Conservation (phyloP, 2,888 invertebrate species). For the Blastobasis adustella region DNA sequence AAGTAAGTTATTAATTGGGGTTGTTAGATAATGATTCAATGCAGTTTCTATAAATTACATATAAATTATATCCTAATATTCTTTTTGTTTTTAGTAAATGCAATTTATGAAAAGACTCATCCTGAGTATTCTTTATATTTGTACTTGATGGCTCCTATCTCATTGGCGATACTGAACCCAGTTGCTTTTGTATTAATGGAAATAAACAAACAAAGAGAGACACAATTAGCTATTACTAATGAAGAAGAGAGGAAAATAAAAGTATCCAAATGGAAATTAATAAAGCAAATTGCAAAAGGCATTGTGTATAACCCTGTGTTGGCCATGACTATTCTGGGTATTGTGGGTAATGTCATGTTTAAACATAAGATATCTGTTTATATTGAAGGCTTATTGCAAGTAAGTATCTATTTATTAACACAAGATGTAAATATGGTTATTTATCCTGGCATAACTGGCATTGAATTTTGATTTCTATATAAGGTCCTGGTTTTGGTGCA, state of each 20-base stretch:
- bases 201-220: slow-evolving; percentile 76
- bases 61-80: not conserved
- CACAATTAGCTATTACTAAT: slow-evolving; percentile 24
- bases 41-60: not conserved
- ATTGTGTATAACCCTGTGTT: slow-evolving; percentile 92
- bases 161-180: slow-evolving; percentile 93
- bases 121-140: slow-evolving; percentile 93
- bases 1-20: slow-evolving; percentile 72
- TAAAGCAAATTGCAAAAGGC: slow-evolving; percentile 76
- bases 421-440: too few relatives aligned
- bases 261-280: slow-evolving; percentile 43
- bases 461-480: too few relatives aligned
- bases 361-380: slow-evolving; percentile 84
- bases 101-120: slow-evolving; percentile 88
- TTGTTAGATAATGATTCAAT: not conserved
- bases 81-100: slow-evolving; percentile 78
- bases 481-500: too few relatives aligned
- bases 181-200: slow-evolving; percentile 93
- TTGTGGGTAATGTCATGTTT: slow-evolving; percentile 88
- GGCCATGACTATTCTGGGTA: slow-evolving; percentile 94
- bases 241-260: slow-evolving; percentile 27
- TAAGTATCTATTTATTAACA: slow-evolving; percentile 25
- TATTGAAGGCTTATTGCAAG: slow-evolving; percentile 83
- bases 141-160: slow-evolving; percentile 95
- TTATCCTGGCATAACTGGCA: too few relatives aligned